Conservation (phyloP, 2,797 vertebrate genomes). For the Podarcis siculus region DNA sequence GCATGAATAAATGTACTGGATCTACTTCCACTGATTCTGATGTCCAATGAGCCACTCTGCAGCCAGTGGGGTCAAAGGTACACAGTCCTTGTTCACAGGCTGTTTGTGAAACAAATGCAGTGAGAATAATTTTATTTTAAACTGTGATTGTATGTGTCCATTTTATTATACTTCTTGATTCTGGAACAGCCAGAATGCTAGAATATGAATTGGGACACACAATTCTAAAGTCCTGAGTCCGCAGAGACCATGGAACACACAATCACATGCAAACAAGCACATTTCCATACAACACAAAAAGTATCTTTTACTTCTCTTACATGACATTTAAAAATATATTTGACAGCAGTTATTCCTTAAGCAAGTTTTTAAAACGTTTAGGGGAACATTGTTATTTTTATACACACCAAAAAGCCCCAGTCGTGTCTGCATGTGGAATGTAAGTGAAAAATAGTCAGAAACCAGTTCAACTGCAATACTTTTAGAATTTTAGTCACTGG, state of each 20-base stretch:
- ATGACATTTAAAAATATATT: conserved; percentile 8
- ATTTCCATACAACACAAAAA: background rate
- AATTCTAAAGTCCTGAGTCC: no score
- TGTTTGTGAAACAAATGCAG: background rate
- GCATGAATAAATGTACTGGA: background rate
- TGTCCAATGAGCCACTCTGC: background rate
- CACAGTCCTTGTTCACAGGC: background rate
- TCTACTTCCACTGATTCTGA: background rate
- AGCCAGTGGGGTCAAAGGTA: background rate
- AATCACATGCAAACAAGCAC: no score
- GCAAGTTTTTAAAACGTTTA: background rate
- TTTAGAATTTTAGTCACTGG: background rate
- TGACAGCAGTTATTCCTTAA: background rate
- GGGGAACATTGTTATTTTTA: background rate
- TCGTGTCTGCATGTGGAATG: background rate
- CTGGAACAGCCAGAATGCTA: conserved; percentile 32
- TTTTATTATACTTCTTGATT: conserved; percentile 46
- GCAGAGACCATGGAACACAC: background rate
- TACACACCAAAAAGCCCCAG: background rate
- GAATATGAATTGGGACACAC: conserved; percentile 23
- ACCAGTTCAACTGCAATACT: background rate
- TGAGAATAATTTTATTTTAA: conserved; percentile 52
- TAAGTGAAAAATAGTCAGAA: background rate
- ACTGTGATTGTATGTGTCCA: conserved; percentile 57
- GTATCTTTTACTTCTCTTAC: conserved; percentile 13